Percentiles rank a stretch among this genome's conserved stretches.
These are phyloP conservation scores for Iphiclides podalirius DNA, from an alignment of 2,888 invertebrate genomes.

Conservation along the genomic window DNA sequence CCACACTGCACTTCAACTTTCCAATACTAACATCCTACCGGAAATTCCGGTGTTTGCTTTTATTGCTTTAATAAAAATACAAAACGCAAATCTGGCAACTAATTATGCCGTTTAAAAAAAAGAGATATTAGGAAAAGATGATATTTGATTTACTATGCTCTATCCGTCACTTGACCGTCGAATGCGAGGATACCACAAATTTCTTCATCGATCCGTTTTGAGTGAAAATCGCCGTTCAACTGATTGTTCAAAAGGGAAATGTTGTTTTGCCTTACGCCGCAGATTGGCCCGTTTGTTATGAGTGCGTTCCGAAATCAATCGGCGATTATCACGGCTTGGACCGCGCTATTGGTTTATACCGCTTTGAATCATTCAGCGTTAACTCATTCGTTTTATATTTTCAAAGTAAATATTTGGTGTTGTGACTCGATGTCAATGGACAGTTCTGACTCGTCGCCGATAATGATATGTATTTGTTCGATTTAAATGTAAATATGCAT, in stretches of 20 bases:
- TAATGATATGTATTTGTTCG: conserved; percentile 15
- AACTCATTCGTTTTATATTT: conserved; percentile 22
- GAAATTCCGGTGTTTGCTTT: conserved; percentile 17
- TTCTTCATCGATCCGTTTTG: conserved; percentile 21
- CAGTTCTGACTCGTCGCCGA: conserved; percentile 1
- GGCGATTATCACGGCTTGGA: conserved; percentile 28
- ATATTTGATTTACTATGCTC: too few relatives aligned
- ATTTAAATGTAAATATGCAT: conserved; percentile 8
- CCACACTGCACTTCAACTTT: conserved; percentile 56
- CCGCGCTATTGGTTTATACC: conserved; percentile 28
- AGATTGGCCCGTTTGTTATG: conserved; percentile 47
- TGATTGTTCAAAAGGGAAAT: conserved; percentile 36
- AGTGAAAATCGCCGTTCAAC: conserved; percentile 34
- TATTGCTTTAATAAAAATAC: neutral
- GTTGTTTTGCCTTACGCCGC: conserved; percentile 55
- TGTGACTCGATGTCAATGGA: conserved; percentile 20
- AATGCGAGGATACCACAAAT: conserved; percentile 16
- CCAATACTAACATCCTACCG: conserved; percentile 37
- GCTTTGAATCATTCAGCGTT: conserved; percentile 14
- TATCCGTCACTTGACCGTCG: conserved; percentile 2
- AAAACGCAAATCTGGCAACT: conserved; percentile 19
- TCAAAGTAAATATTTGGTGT: conserved; percentile 23
- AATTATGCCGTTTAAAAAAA: too few relatives aligned
- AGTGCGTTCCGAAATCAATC: conserved; percentile 38
- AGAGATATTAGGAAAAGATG: too few relatives aligned